phyloP scores from a whole-genome alignment of 2,797 vertebrate genomes.

The Amniataba percoides region DNA sequence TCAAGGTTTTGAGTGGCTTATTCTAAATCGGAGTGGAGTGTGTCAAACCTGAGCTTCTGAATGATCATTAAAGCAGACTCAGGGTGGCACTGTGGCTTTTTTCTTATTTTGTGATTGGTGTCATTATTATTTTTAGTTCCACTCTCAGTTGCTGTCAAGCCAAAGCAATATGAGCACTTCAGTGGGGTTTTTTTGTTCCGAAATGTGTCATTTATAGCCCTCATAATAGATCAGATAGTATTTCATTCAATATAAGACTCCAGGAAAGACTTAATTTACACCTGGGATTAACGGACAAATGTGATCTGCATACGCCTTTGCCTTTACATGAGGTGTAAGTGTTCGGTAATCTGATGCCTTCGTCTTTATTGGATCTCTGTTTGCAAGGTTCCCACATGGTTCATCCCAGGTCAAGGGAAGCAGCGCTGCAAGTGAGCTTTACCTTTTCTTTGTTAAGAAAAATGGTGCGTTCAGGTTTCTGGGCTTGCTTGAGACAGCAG shows the following conservation, averaged over 20 bases:
- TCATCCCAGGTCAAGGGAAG: neutral
- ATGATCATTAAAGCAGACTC: neutral
- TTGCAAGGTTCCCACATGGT: neutral
- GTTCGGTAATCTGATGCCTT: too few relatives aligned
- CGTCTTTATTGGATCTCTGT: neutral
- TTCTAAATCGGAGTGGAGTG: neutral
- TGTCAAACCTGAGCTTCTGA: neutral
- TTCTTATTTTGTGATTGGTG: neutral
- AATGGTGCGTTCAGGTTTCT: neutral
- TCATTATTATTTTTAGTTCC: constrained; percentile 1
- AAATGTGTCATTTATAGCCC: neutral
- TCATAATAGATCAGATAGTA: neutral
- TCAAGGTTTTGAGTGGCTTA: neutral
- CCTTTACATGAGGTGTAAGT: too few relatives aligned
- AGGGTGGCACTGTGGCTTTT: constrained; percentile 3
- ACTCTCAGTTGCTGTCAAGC: neutral
- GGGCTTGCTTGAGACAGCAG: neutral
- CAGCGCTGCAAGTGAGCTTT: neutral
- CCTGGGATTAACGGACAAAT: too few relatives aligned
- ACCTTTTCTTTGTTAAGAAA: neutral
- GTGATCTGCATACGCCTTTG: too few relatives aligned
- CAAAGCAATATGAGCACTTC: neutral
- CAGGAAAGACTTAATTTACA: neutral
- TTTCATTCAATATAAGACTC: neutral
- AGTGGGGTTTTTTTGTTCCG: neutral